These are phyloP conservation scores for Solenodon paradoxus DNA, from an alignment of 2,113 vertebrate species.

Conservation along the genomic window DNA sequence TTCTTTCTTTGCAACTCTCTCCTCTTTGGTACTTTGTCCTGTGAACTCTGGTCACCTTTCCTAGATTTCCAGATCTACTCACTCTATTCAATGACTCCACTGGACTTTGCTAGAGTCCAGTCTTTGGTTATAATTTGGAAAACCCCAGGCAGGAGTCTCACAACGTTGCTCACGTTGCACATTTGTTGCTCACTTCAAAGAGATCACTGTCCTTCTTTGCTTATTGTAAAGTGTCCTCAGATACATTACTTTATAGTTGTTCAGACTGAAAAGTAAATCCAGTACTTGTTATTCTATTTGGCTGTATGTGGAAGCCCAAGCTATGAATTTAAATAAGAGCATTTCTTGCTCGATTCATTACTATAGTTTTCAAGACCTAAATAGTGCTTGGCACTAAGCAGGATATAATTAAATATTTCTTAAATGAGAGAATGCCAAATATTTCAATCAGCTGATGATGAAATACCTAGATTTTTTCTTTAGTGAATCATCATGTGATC, in stretches of 20 bases:
- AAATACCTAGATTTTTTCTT: neutral
- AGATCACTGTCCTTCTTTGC: neutral
- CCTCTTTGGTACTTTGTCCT: neutral
- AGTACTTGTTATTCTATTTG: neutral
- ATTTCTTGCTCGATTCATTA: neutral
- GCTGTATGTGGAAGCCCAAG: neutral
- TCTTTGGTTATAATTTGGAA: neutral
- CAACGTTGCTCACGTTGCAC: too few species aligned
- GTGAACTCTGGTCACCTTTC: neutral
- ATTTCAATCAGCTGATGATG: neutral
- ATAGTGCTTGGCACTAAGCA: neutral
- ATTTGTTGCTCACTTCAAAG: neutral
- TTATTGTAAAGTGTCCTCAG: neutral
- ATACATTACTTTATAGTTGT: neutral
- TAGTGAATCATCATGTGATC: neutral
- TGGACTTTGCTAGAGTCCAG: neutral
- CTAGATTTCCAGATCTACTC: neutral
- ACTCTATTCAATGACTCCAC: neutral
- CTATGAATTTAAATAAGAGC: neutral
- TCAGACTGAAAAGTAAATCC: neutral
- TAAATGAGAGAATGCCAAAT: neutral
- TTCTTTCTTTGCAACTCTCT: neutral
- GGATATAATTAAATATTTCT: neutral
- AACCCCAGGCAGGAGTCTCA: neutral
- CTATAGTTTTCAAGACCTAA: neutral